These are phyloP conservation scores for Drosophila infuscata DNA, from an alignment of 2,888 invertebrate genomes.

Conservation along the genomic window DNA sequence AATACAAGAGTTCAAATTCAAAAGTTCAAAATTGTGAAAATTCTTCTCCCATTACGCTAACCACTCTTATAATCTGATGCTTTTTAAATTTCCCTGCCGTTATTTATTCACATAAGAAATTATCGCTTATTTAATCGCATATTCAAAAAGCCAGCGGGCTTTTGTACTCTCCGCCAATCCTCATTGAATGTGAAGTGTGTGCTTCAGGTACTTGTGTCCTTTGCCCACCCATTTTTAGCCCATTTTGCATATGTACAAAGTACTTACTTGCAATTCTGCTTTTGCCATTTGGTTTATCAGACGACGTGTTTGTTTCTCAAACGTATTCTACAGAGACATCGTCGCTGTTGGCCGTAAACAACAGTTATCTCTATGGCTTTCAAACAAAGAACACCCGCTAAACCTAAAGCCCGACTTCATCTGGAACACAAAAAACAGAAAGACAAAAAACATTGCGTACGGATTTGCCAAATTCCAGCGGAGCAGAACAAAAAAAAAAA, in stretches of 20 bases:
- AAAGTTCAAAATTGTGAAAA: conserved; percentile 12
- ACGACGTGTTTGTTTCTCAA: conserved; percentile 47
- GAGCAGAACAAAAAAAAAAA: conserved; percentile 54
- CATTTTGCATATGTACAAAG: conserved; percentile 43
- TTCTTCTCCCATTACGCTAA: conserved; percentile 4
- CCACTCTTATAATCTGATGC: conserved; percentile 43
- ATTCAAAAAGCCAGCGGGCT: conserved; percentile 23
- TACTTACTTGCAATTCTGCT: conserved; percentile 36
- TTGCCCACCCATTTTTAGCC: conserved; percentile 1
- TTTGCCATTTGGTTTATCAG: conserved; percentile 69
- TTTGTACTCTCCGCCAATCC: conserved; percentile 29
- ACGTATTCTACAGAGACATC: conserved; percentile 48
- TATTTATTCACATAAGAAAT: conserved; percentile 81
- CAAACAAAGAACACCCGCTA: conserved; percentile 38
- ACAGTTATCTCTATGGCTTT: conserved; percentile 65
- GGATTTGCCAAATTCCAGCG: conserved; percentile 68
- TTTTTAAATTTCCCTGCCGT: conserved; percentile 27
- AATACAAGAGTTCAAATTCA: conserved; percentile 1
- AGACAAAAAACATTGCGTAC: conserved; percentile 37
- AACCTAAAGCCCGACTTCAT: conserved; percentile 38
- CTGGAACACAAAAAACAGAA: conserved; percentile 32
- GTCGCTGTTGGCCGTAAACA: conserved; percentile 63
- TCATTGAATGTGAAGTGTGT: conserved; percentile 57
- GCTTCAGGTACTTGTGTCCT: conserved; percentile 7
- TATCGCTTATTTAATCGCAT: conserved; percentile 79